These are phyloP conservation scores for Drosophila quinaria DNA, from an alignment of 2,888 invertebrate species.

Conservation along the genomic window DNA sequence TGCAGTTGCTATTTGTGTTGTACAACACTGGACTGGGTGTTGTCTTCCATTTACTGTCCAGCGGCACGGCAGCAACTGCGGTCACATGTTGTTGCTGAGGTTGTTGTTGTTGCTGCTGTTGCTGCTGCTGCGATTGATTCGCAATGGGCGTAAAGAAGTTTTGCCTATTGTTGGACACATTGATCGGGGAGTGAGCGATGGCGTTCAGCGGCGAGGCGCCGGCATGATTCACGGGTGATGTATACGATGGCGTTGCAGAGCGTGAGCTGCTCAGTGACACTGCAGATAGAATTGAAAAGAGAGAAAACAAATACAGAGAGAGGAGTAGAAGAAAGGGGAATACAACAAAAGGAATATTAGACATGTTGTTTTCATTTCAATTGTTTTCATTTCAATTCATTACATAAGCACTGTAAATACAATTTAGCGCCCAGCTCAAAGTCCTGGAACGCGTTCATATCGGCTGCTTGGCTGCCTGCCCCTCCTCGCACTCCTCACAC, in stretches of 20 bases:
- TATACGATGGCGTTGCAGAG: constrained; percentile 96
- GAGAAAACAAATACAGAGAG: constrained; percentile 1
- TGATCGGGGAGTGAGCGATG: constrained; percentile 88
- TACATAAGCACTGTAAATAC: constrained; percentile 85
- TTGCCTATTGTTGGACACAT: constrained; percentile 90
- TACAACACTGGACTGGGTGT: constrained; percentile 85
- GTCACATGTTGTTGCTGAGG: constrained; percentile 33
- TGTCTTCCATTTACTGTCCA: constrained; percentile 84
- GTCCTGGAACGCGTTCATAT: constrained; percentile 83
- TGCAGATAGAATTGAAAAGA: constrained; percentile 77
- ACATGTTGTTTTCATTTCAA: neutral
- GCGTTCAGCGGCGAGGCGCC: constrained; percentile 89
- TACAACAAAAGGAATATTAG: constrained; percentile 5
- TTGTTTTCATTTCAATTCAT: constrained; percentile 36
- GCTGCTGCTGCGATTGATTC: constrained; percentile 61
- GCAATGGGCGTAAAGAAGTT: constrained; percentile 96
- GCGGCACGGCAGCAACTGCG: constrained; percentile 53
- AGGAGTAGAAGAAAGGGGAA: neutral
- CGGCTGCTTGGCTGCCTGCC: constrained; percentile 39
- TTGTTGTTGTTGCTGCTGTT: constrained; percentile 34
- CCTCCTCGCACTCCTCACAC: neutral
- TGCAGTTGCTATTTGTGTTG: constrained; percentile 69
- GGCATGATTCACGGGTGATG: constrained; percentile 90
- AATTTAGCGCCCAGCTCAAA: constrained; percentile 84
- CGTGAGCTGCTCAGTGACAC: constrained; percentile 97